Percentiles rank a stretch among this genome's conserved stretches.
Evolutionary conservation across 2,113 vertebrate genomes (phyloP).

Genomic region (Turnix velox): DNA sequence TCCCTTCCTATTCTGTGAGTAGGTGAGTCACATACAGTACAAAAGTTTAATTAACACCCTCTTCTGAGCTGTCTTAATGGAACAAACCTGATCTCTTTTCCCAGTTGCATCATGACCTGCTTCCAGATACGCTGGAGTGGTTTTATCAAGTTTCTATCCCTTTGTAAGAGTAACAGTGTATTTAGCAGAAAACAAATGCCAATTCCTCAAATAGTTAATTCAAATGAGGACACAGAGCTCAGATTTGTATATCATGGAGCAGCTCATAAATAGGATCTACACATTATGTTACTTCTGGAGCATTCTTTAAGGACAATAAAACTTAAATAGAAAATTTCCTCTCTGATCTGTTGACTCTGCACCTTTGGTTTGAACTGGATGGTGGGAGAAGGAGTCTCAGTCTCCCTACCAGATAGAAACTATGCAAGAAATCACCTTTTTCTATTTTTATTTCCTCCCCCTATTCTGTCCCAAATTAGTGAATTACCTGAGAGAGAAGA

Average conservation of each 20-base stretch:
- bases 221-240: neutral
- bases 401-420: neutral
- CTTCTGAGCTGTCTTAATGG: neutral
- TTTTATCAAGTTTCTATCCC: constrained; percentile 9
- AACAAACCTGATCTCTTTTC: neutral
- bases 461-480: constrained; percentile 66
- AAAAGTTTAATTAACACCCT: neutral
- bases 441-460: neutral
- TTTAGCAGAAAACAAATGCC: constrained; percentile 23
- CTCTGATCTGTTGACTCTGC: constrained; percentile 28
- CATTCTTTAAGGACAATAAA: constrained; percentile 43
- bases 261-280: constrained; percentile 42
- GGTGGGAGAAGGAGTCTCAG: neutral
- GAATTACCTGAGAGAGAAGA: constrained; percentile 92
- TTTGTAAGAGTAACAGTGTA: neutral
- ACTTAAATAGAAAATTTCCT: constrained; percentile 51
- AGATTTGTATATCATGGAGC: constrained; percentile 6
- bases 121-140: neutral
- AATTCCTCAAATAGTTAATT: neutral
- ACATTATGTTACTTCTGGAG: constrained; percentile 34
- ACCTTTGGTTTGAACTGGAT: constrained; percentile 14
- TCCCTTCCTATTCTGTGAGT: neutral
- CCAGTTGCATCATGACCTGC: neutral
- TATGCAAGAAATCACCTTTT: constrained; percentile 1
- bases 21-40: neutral